Conservation (phyloP, 2,888 invertebrate species). For the Drosophila austrosaltans region DNA sequence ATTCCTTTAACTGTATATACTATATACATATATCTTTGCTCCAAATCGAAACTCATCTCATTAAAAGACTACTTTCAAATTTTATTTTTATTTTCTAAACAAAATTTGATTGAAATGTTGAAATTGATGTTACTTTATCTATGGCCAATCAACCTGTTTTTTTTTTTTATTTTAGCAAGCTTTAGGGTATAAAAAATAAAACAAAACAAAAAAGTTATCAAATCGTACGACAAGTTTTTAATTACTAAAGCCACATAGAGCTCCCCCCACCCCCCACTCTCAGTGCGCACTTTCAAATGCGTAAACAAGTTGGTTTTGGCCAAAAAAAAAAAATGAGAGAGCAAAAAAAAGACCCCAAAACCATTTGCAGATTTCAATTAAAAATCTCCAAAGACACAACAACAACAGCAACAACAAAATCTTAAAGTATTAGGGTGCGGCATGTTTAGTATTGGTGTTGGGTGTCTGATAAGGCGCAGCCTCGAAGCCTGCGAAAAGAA, state of each 20-base stretch:
- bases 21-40: background rate
- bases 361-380: conserved; percentile 70
- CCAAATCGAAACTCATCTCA: background rate
- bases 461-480: conserved; percentile 49
- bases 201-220: conserved; percentile 46
- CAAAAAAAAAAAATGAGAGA: conserved; percentile 32
- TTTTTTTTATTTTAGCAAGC: background rate
- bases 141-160: background rate
- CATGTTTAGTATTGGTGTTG: conserved; percentile 35
- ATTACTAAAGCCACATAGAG: conserved; percentile 51
- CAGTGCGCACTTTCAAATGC: conserved; percentile 72
- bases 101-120: background rate
- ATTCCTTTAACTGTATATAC: too few species aligned
- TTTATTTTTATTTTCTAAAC: background rate
- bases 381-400: conserved; percentile 44
- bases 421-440: conserved; percentile 65
- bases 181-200: conserved; percentile 6
- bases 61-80: background rate
- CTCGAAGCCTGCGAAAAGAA: conserved; percentile 33
- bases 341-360: conserved; percentile 17
- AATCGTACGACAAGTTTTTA: conserved; percentile 72
- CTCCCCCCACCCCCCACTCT: background rate
- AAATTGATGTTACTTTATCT: background rate
- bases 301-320: conserved; percentile 67
- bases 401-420: conserved; percentile 12